Percentiles rank a stretch among this genome's conserved stretches.
Conservation (phyloP, 2,113 vertebrate species). For the Callipepla squamata region DNA sequence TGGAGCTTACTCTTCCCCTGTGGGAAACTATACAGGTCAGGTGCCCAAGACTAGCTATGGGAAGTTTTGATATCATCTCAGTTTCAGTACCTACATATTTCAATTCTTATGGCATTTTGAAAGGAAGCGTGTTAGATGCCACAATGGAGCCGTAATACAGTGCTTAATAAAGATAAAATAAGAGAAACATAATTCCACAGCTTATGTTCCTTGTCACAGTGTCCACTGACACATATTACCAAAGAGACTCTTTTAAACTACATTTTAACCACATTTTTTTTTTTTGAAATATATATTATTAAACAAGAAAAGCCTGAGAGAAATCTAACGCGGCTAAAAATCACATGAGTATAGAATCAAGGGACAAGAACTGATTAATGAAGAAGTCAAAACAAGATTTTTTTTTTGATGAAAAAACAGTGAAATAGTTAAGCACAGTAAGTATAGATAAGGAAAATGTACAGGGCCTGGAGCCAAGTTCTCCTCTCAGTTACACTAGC, state of each 20-base stretch:
- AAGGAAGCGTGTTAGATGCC: slow-evolving; percentile 50
- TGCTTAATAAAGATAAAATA: slow-evolving; percentile 1
- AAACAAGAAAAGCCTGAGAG: not conserved
- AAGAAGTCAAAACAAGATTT: not conserved
- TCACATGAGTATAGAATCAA: not conserved
- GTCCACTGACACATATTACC: not conserved
- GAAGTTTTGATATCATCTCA: slow-evolving; percentile 71
- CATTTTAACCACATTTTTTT: not conserved
- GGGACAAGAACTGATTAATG: slow-evolving; percentile 14
- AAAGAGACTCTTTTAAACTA: not conserved
- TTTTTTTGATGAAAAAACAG: slow-evolving; percentile 1
- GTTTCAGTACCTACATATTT: slow-evolving; percentile 72
- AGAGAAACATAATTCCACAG: not conserved
- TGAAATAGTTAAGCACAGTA: not conserved
- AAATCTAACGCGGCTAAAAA: not conserved
- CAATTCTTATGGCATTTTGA: slow-evolving; percentile 45
- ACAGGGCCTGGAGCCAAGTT: slow-evolving; percentile 38
- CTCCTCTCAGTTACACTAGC: slow-evolving; percentile 26
- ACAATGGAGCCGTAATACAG: slow-evolving; percentile 14
- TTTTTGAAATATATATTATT: not conserved
- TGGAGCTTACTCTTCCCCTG: slow-evolving; percentile 73
- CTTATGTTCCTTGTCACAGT: slow-evolving; percentile 22
- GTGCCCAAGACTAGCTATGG: slow-evolving; percentile 71
- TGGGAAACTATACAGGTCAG: slow-evolving; percentile 78
- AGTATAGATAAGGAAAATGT: not conserved